Base-by-base conservation (phyloP, 2,888 invertebrate species). In the Lasiommata megera region DNA sequence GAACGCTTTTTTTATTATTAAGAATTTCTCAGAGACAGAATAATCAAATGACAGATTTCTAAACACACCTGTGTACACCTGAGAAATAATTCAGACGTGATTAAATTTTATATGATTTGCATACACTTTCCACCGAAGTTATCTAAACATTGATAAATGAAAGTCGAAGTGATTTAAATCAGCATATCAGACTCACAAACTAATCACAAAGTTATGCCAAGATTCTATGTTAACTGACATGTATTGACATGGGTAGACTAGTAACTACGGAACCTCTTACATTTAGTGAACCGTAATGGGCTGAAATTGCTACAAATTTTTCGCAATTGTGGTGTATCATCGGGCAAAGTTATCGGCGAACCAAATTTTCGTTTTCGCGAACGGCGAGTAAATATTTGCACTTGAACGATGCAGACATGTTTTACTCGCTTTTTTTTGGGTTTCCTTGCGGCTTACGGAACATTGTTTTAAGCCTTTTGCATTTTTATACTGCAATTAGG, bases 301-400 rank as follows among this genome's bases (percentile, higher is more conserved):
- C 29, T 29, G 38, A 38, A 29, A 51, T 51, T 51, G 28, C 29
- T 40, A 16, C 14, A 36, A 54, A 54, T 77, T 85, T 85, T 85
- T 84, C 80, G 72, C 75, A 76, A 76, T 72, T 74, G 72, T 73
- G 72, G 77, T n/a, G n/a, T 72, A 75, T 75, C 70, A 72, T 72
- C 70, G 52, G 70, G 58, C 69, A 66, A 77, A 83, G 79, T 84
- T 82, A 73, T 71, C 74, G 80, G 75, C 78, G 80, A 77, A 75
- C 76, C 71, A 79, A 84, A 75, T 86, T 85, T 84, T 79, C 80
- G 81, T 76, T 86, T 84, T 79, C 80, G 80, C 75, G 77, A 74
- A 73, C 79, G 74, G 72, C 69, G 71, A 73, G 82, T 79, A 87
- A 87, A 88, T 87, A 86, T 88, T 88, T 86, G 79, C 81, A 79